Percentiles rank a stretch among this genome's conserved stretches.
These are phyloP conservation scores for Elmis aenea DNA, from an alignment of 2,888 invertebrate genomes.

Conservation along the genomic window DNA sequence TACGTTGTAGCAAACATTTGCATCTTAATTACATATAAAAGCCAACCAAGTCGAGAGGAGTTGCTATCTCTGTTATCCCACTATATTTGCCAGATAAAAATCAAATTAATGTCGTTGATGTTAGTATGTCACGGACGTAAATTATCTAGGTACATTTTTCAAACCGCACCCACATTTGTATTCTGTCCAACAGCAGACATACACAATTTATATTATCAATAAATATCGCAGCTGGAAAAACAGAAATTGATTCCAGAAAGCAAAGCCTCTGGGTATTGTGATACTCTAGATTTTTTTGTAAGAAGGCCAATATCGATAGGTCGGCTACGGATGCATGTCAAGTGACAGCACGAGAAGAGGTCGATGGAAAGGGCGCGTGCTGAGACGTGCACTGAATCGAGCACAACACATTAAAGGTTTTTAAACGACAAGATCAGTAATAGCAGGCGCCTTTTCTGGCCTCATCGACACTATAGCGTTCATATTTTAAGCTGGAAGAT, in stretches of 20 bases:
- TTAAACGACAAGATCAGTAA: slow-evolving; percentile 27
- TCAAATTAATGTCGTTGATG: slow-evolving; percentile 31
- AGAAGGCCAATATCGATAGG: slow-evolving; percentile 25
- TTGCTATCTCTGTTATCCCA: slow-evolving; percentile 20
- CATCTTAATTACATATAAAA: slow-evolving; percentile 35
- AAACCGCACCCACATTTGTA: slow-evolving; percentile 30
- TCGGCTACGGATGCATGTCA: slow-evolving; percentile 15
- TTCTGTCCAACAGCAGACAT: slow-evolving; percentile 32
- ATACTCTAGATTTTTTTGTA: slow-evolving; percentile 39
- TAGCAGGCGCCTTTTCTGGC: slow-evolving; percentile 19
- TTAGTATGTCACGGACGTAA: slow-evolving; percentile 19
- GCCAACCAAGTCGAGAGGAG: slow-evolving; percentile 23
- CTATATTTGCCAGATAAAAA: slow-evolving; percentile 31
- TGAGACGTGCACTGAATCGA: slow-evolving; percentile 28
- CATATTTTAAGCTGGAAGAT: slow-evolving; percentile 37
- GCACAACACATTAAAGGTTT: slow-evolving; percentile 25
- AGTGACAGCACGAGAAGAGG: slow-evolving; percentile 17
- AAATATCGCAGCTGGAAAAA: slow-evolving; percentile 38
- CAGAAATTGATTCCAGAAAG: slow-evolving; percentile 38
- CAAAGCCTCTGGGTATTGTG: slow-evolving; percentile 26
- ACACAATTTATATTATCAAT: slow-evolving; percentile 43
- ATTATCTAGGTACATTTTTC: slow-evolving; percentile 20
- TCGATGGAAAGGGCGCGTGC: slow-evolving; percentile 23
- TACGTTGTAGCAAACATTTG: too few species aligned
- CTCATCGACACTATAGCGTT: slow-evolving; percentile 31